These are phyloP conservation scores for Lampropteryx suffumata DNA, from an alignment of 2,888 invertebrate species.

Conservation along the genomic window DNA sequence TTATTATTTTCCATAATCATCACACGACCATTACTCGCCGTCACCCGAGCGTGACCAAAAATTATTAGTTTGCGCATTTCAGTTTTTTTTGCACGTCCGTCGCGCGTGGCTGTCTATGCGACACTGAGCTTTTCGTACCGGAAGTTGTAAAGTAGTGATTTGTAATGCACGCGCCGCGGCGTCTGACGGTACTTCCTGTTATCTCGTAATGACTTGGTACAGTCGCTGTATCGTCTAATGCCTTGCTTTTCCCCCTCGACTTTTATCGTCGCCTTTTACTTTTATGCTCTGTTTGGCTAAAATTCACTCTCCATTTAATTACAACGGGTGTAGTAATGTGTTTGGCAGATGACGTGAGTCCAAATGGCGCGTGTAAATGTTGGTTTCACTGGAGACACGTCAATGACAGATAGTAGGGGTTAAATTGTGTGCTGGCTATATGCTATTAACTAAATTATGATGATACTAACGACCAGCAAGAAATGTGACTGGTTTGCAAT, in stretches of 20 bases:
- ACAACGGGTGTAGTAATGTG: slow-evolving; percentile 61
- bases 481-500: too few relatives aligned
- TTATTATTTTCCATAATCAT: slow-evolving; percentile 80
- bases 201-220: slow-evolving; percentile 66
- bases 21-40: slow-evolving; percentile 71
- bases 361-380: slow-evolving; percentile 57
- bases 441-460: slow-evolving; percentile 12
- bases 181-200: slow-evolving; percentile 75
- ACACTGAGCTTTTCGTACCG: slow-evolving; percentile 60
- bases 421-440: slow-evolving; percentile 22
- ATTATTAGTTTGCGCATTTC: slow-evolving; percentile 62
- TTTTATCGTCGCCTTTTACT: slow-evolving; percentile 59
- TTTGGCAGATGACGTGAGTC: slow-evolving; percentile 60
- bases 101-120: slow-evolving; percentile 50
- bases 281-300: slow-evolving; percentile 75
- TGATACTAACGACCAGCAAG: too few relatives aligned
- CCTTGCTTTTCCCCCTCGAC: slow-evolving; percentile 45
- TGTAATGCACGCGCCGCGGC: slow-evolving; percentile 82
- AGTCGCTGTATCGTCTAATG: slow-evolving; percentile 43
- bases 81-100: slow-evolving; percentile 64
- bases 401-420: slow-evolving; percentile 31
- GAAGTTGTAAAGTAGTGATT: slow-evolving; percentile 84
- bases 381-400: slow-evolving; percentile 27
- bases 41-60: slow-evolving; percentile 69
- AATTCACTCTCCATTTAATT: slow-evolving; percentile 76